Conservation (phyloP, 2,888 invertebrate genomes). For the Iphiclides podalirius region DNA sequence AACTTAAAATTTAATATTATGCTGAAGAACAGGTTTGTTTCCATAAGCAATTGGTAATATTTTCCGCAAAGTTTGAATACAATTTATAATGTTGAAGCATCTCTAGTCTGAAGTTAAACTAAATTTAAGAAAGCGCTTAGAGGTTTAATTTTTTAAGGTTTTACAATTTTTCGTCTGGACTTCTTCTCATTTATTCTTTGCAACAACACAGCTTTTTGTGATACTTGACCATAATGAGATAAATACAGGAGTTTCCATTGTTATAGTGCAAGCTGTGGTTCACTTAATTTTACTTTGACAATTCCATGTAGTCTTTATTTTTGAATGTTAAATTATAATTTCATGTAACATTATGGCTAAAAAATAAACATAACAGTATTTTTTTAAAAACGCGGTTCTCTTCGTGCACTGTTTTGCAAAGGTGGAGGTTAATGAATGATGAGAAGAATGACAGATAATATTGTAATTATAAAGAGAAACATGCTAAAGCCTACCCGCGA, state of each 20-base stretch:
- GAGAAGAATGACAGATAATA: too few relatives aligned
- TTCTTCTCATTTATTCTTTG: neutral
- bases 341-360: too few relatives aligned
- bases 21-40: neutral
- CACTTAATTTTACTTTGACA: neutral
- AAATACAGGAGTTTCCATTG: neutral
- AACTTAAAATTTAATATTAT: too few relatives aligned
- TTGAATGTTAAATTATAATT: too few relatives aligned
- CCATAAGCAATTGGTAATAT: conserved; percentile 3
- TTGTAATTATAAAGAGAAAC: too few relatives aligned
- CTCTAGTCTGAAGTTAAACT: neutral
- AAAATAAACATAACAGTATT: too few relatives aligned
- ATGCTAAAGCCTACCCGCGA: too few relatives aligned
- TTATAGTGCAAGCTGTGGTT: neutral
- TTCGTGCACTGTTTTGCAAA: too few relatives aligned
- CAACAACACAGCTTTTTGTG: neutral
- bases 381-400: too few relatives aligned
- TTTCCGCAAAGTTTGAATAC: conserved; percentile 8
- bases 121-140: neutral
- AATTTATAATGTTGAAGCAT: neutral
- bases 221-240: neutral
- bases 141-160: neutral
- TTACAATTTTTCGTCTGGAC: too few relatives aligned
- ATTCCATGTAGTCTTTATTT: too few relatives aligned
- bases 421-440: too few relatives aligned